Evolutionary conservation across 64 coral and sea anemone genomes (phyloP), one percentile per base, ranked within the genome.

Genomic region (Cladopsammia gracilis): DNA sequence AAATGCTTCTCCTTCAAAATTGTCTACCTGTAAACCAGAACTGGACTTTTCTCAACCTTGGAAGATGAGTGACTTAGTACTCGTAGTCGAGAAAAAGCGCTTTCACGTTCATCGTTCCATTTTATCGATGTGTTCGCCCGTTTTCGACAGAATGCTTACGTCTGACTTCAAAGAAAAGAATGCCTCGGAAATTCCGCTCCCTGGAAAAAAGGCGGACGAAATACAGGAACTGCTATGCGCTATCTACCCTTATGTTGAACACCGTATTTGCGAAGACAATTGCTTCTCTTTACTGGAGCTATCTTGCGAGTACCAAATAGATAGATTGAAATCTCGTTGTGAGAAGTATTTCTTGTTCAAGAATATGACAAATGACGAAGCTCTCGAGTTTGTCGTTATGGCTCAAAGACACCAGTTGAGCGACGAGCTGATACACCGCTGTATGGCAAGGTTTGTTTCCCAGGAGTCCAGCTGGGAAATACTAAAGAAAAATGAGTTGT

Each of bases 81-180:
- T 93, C 51, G 59, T 93, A 3, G 91, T 93, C 9, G 82, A 93
- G 25, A 46, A 66, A 19, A 83, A 93, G 51, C 70, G 77, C 62
- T 76, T 87, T 61, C 90, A 93, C 8, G 91, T 76, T 48, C 91
- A 93, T 54, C 80, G 83, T 48, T 76, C 22, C 11, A 83, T 93
- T 76, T 84, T 93, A 54, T 44, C 60, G 4, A 87, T 93, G 91
- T 77, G 74, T 77, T 93, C 91, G 10, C 91, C 91, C 34, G 91
- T 93, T 59, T 93, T 93, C 14, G 77, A 93, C 23, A 54, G 25
- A n/a, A 93, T 93, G 91, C 75, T 93, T 77, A 71, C 89, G 34
- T 91, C 78, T 1, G 46, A 91, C 56, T 86, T 86, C 44, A 76
- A 86, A 64, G 91, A 86, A 48, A 93, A 86, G 20, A 84, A 86